Evolutionary conservation across 2,888 invertebrate genomes (phyloP).

Genomic region (Diplolepis rosae): DNA sequence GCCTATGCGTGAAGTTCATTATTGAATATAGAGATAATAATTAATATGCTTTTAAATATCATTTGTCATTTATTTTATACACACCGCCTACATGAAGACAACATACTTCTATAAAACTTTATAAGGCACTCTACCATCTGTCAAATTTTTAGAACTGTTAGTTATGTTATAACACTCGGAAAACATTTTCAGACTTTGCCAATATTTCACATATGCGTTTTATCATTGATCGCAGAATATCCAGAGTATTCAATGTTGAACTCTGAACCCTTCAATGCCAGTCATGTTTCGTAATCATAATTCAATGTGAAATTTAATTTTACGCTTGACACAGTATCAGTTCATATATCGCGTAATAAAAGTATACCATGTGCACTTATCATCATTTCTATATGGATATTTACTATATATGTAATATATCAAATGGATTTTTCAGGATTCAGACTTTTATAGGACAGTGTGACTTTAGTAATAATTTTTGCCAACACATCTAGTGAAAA

Average conservation of each 20-base stretch:
- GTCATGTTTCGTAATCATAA: conserved; percentile 21
- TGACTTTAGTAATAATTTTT: too few species aligned
- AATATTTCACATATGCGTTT: conserved; percentile 10
- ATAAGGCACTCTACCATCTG: not conserved
- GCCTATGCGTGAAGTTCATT: not conserved
- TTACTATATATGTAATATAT: too few species aligned
- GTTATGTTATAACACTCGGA: not conserved
- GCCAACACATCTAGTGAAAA: too few species aligned
- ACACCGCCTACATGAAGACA: too few species aligned
- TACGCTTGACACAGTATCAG: not conserved
- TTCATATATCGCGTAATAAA: not conserved
- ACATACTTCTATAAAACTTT: too few species aligned
- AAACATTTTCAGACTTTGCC: conserved; percentile 5
- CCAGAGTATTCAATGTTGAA: conserved; percentile 15
- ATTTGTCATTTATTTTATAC: too few species aligned
- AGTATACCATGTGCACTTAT: not conserved
- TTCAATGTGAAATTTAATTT: conserved; percentile 25
- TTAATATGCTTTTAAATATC: too few species aligned
- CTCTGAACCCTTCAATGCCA: not conserved
- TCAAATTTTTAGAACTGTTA: not conserved
- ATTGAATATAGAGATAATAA: conserved; percentile 4
- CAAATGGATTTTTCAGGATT: too few species aligned
- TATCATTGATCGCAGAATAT: conserved; percentile 1
- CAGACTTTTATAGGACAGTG: too few species aligned
- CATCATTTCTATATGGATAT: too few species aligned